Evolutionary conservation across 2,113 vertebrate genomes (phyloP).

Genomic region (Syrmaticus mikado): DNA sequence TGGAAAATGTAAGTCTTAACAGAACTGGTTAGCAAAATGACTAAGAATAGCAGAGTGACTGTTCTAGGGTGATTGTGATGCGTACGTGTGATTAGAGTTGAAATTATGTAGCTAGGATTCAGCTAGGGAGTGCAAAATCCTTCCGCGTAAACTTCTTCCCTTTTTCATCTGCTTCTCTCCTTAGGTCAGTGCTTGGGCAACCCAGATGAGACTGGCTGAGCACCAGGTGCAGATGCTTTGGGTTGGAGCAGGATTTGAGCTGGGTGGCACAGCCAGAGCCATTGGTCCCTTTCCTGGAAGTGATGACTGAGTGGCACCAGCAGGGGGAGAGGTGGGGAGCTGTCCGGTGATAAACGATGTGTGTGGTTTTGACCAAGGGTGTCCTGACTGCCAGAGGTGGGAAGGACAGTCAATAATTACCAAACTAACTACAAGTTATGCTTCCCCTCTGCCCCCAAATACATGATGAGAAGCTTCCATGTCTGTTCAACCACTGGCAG

Average conservation of each 20-base stretch:
- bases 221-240: not conserved
- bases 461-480: not conserved
- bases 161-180: not conserved
- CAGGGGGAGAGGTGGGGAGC: not conserved
- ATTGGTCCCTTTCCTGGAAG: not conserved
- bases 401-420: not conserved
- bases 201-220: not conserved
- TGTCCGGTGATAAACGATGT: rapidly evolving
- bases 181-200: not conserved
- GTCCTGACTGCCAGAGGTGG: not conserved
- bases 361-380: not conserved
- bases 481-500: not conserved
- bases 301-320: rapidly evolving
- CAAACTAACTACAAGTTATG: rapidly evolving
- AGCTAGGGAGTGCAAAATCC: not conserved
- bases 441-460: rapidly evolving
- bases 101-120: not conserved
- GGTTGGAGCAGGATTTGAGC: not conserved
- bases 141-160: not conserved
- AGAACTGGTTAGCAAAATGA: not conserved
- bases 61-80: not conserved
- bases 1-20: not conserved
- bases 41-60: not conserved
- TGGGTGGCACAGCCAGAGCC: not conserved
- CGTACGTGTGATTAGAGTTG: not conserved